A percentile compares a stretch with the other conserved stretches of the same genome.
phyloP scores from a whole-genome alignment of 2,888 invertebrate genomes.

The Hedychridium roseum region DNA sequence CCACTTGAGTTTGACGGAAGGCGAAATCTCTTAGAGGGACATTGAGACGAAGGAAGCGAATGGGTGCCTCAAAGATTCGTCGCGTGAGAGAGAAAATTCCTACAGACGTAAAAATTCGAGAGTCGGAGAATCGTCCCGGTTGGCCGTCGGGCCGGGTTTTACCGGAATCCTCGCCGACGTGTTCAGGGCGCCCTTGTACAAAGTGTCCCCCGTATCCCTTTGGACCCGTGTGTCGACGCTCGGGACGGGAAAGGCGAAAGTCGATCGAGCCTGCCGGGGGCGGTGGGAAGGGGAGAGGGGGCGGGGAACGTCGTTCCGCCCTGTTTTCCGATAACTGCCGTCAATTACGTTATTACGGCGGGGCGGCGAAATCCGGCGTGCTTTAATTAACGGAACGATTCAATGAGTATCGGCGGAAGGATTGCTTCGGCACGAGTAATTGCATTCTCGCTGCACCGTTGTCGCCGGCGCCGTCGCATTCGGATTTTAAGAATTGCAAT shows the following conservation, averaged over 20 bases:
- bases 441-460: slow-evolving; percentile 14
- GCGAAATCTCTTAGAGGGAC: too few species aligned
- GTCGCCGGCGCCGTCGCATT: too few species aligned
- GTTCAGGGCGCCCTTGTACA: slow-evolving; percentile 46
- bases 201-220: slow-evolving; percentile 37
- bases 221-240: slow-evolving; percentile 9
- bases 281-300: neutral
- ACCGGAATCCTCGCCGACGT: slow-evolving; percentile 33
- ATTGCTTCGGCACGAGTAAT: slow-evolving; percentile 12
- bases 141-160: too few species aligned
- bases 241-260: neutral
- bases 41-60: too few species aligned
- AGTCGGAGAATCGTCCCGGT: slow-evolving; percentile 1
- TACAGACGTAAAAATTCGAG: too few species aligned
- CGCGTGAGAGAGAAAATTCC: too few species aligned
- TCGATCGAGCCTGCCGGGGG: neutral
- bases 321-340: neutral
- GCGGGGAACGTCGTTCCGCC: neutral
- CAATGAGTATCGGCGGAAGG: slow-evolving; percentile 17
- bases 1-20: too few species aligned
- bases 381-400: slow-evolving; percentile 25
- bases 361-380: slow-evolving; percentile 16
- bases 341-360: slow-evolving; percentile 12
- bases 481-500: slow-evolving; percentile 14
- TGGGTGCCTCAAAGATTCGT: too few species aligned